These are phyloP conservation scores for Corvus moneduloides DNA, from an alignment of 2,113 vertebrate species.

Conservation along the genomic window DNA sequence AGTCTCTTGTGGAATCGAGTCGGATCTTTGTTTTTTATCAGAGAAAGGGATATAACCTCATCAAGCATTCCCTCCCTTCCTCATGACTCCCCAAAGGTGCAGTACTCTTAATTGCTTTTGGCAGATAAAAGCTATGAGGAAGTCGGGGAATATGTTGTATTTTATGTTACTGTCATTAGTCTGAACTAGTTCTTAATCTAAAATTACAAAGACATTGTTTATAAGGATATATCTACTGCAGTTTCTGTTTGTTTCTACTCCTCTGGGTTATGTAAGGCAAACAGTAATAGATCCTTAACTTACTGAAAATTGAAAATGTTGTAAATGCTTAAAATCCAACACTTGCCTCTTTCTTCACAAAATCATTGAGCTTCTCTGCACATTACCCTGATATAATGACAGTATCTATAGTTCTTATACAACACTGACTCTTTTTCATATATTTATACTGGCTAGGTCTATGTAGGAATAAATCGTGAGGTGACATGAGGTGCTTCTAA, in stretches of 20 bases:
- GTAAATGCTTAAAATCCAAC: background rate
- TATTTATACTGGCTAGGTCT: background rate
- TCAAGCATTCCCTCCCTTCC: constrained; percentile 38
- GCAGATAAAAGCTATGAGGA: constrained; percentile 51
- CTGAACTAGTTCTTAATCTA: constrained; percentile 21
- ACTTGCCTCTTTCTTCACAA: background rate
- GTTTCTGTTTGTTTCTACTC: background rate
- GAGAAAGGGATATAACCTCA: background rate
- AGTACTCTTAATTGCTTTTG: constrained; percentile 43
- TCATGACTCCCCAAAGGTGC: constrained; percentile 21
- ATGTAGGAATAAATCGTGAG: rapidly evolving
- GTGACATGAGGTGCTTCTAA: background rate
- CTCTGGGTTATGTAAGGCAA: background rate
- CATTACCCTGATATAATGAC: background rate
- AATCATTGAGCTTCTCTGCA: background rate
- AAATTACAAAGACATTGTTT: background rate
- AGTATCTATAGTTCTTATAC: background rate
- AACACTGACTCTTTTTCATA: background rate
- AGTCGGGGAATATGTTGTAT: constrained; percentile 17
- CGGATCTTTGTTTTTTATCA: background rate
- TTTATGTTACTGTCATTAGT: constrained; percentile 13
- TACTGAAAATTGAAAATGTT: background rate
- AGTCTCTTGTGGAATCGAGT: background rate
- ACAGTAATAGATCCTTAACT: background rate
- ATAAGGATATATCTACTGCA: background rate